Base-by-base conservation (phyloP, 2,888 invertebrate genomes). In the Hyalella azteca region DNA sequence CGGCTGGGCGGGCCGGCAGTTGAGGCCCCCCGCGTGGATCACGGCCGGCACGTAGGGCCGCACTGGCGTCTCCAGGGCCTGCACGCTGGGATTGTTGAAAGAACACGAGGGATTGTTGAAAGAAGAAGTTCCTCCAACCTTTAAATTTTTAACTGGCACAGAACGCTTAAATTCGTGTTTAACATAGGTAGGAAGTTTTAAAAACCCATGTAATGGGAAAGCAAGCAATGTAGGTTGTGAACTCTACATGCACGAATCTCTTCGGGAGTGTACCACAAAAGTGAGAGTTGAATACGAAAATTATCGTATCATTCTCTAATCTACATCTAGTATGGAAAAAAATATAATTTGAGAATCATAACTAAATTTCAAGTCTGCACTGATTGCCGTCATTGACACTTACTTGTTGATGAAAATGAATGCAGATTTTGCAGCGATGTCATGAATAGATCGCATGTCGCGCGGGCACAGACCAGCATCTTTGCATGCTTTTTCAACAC, bases 1-100 rank as follows among this genome's bases (percentile, higher is more conserved):
- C 22, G 81, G 81, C 32, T 78, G 9, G 4, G 81, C 59, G 22
- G 79, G 78, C 32, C 60, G 41, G 60, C 77, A 77, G 75, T 81
- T 79, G 40, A 81, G 78, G 36, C 79, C 81, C 19, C 81, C 81
- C 22, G 40, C 50, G 32, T 78, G 45, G 15, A 81, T 73, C 48
- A 75, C 77, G 1, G n/a, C 45, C 3, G 75, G 75, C 45, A 75
- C 45, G 15, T 41, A 29, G 26, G 75, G 75, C 26, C 41, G 19
- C 40, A 45, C 41, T 11, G 39, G 39, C n/a, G 29, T 45, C 75
- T 75, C 75, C 75, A 75, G 29, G n/a, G 22, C 45, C 45, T 45
- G 29, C 15, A 75, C 75, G 45, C 75, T 75, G 77, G n/a, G n/a
- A n/a, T n/a, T n/a, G n/a, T n/a, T n/a, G 1, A 76, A 29, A 7